Percentiles rank a stretch among this genome's conserved stretches.
Evolutionary conservation across 2,797 vertebrate species (phyloP).

Genomic region (Myotis pilosus): DNA sequence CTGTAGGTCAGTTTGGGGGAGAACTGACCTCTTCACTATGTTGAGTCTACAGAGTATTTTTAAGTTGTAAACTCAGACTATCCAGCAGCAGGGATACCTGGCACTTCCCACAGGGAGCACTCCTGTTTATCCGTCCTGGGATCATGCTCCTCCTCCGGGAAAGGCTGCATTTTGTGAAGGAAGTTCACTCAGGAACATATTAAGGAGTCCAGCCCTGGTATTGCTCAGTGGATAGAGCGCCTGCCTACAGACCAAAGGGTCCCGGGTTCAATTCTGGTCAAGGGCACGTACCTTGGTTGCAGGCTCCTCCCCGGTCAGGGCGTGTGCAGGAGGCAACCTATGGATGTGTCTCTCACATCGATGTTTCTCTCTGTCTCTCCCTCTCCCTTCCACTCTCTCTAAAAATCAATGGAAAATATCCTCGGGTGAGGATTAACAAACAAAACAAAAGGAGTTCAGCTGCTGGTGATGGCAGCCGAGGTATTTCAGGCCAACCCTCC

Average conservation of each 20-base stretch:
- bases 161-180: constrained; percentile 1
- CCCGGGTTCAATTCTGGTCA: too few relatives aligned
- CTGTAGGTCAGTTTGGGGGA: neutral
- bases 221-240: too few relatives aligned
- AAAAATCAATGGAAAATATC: too few relatives aligned
- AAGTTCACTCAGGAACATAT: neutral
- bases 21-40: neutral
- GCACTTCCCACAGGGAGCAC: neutral
- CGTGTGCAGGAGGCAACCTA: too few relatives aligned
- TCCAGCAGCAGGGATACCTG: neutral
- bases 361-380: too few relatives aligned
- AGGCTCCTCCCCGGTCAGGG: too few relatives aligned
- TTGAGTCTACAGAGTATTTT: neutral
- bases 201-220: neutral
- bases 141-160: neutral
- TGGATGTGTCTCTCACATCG: too few relatives aligned
- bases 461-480: neutral
- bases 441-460: neutral
- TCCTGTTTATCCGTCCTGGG: neutral
- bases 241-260: too few relatives aligned
- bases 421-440: too few relatives aligned
- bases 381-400: too few relatives aligned
- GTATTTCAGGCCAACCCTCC: neutral
- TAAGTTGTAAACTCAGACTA: constrained; percentile 17
- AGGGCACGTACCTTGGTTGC: too few relatives aligned